A percentile compares a stretch with the other conserved stretches of the same genome.
Conservation (phyloP, 2,113 vertebrate species). For the Brachyhypopomus occidentalis region DNA sequence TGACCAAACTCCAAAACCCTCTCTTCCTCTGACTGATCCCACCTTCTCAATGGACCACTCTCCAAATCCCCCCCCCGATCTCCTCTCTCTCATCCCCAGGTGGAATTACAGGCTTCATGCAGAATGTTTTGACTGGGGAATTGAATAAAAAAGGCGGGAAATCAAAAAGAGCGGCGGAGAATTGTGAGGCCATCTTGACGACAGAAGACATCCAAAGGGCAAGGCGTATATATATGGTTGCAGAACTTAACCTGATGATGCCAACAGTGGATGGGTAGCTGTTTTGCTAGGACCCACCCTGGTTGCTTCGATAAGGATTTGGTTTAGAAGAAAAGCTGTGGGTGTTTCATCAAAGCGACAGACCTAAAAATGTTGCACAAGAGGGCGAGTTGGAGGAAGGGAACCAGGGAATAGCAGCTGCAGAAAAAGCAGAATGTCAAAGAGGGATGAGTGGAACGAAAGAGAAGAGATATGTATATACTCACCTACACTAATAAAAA, state of each 20-base stretch:
- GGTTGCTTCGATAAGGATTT: constrained; percentile 3
- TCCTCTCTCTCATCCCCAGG: constrained; percentile 6
- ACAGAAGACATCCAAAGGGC: constrained; percentile 4
- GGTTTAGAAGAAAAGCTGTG: neutral
- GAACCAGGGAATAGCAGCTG: neutral
- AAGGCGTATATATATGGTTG: neutral
- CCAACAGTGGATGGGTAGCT: neutral
- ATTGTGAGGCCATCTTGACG: neutral
- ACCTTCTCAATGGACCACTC: neutral
- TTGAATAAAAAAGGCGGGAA: neutral
- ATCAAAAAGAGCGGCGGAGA: neutral
- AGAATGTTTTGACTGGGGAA: neutral
- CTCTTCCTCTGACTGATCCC: neutral
- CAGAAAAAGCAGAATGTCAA: neutral
- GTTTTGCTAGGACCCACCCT: constrained; percentile 11
- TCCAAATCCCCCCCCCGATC: constrained; percentile 15
- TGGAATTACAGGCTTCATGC: constrained; percentile 19
- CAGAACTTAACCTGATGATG: neutral
- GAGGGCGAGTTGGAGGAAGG: neutral
- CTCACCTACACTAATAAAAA: neutral
- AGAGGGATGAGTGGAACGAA: neutral
- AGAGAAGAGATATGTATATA: neutral
- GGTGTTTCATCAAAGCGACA: constrained; percentile 15
- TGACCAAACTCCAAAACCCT: neutral
- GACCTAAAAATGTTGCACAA: constrained; percentile 7